phyloP scores from a whole-genome alignment of 92 coral and sea anemone genomes.

The Isaurus tuberculatus region DNA sequence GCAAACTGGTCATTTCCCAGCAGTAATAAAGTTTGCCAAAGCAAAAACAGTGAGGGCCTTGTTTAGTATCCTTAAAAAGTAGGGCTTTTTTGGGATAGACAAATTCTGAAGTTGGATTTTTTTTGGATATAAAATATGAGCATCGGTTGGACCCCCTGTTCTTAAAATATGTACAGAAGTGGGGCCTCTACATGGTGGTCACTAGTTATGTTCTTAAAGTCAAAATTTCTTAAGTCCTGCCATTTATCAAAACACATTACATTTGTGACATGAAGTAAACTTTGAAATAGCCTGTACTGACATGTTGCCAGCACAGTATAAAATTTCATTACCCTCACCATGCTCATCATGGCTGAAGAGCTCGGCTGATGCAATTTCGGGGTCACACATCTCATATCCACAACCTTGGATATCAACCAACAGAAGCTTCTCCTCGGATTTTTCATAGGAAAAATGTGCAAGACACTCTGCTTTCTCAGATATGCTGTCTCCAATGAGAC shows the following conservation, averaged over 20 bases:
- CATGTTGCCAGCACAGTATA: conserved; percentile 59
- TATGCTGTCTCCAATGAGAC: conserved; percentile 34
- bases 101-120: too few species aligned
- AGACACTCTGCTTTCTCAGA: conserved; percentile 62
- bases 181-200: too few species aligned
- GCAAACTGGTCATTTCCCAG: too few species aligned
- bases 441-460: conserved; percentile 66
- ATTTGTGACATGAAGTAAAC: conserved; percentile 45
- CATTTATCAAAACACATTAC: conserved; percentile 49
- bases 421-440: conserved; percentile 60
- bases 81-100: too few species aligned
- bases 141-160: too few species aligned
- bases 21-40: too few species aligned
- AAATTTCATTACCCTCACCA: conserved; percentile 31
- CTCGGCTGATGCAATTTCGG: conserved; percentile 68
- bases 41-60: too few species aligned
- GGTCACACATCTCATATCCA: conserved; percentile 65
- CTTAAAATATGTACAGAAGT: too few species aligned
- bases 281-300: conserved; percentile 51
- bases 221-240: conserved; percentile 44
- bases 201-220: neutral
- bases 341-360: conserved; percentile 8
- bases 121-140: too few species aligned
- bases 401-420: conserved; percentile 72
- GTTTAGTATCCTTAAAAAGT: too few species aligned